A percentile compares a stretch with the other conserved stretches of the same genome.
Evolutionary conservation across 2,888 invertebrate genomes (phyloP).

Genomic region (Drosophila nr. fundita): DNA sequence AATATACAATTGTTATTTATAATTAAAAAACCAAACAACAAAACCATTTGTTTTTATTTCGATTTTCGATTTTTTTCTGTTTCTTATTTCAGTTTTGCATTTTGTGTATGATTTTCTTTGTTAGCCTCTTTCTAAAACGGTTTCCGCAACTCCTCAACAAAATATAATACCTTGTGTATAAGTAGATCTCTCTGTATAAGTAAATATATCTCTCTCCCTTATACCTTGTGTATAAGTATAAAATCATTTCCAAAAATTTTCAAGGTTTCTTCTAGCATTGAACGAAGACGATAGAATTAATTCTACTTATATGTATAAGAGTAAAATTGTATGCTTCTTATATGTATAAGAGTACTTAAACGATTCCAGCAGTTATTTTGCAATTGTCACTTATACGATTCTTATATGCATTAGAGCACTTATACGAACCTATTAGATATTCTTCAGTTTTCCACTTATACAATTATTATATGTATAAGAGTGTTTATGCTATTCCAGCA

Average conservation of each 20-base stretch:
- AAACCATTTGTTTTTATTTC: slow-evolving; percentile 71
- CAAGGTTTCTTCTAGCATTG: slow-evolving; percentile 62
- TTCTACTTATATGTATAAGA: neutral
- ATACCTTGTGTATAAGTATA: slow-evolving; percentile 1
- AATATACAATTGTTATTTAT: slow-evolving; percentile 84
- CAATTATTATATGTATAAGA: neutral
- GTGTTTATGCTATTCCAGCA: neutral
- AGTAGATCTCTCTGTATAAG: slow-evolving; percentile 9
- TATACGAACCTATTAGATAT: neutral
- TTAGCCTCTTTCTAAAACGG: slow-evolving; percentile 35
- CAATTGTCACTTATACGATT: neutral
- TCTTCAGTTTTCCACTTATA: neutral
- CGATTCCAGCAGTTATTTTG: neutral
- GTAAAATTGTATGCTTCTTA: neutral
- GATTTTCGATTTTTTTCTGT: slow-evolving; percentile 53
- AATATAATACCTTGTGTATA: neutral
- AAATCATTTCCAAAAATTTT: slow-evolving; percentile 5
- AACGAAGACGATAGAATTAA: slow-evolving; percentile 3
- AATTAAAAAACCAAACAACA: slow-evolving; percentile 82
- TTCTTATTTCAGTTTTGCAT: slow-evolving; percentile 16
- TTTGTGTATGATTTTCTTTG: slow-evolving; percentile 22
- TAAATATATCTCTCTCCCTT: neutral
- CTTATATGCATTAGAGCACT: neutral
- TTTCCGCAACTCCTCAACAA: slow-evolving; percentile 31
- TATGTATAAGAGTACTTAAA: neutral